Conservation (phyloP, 2,888 invertebrate genomes). For the Spilosoma lubricipeda region DNA sequence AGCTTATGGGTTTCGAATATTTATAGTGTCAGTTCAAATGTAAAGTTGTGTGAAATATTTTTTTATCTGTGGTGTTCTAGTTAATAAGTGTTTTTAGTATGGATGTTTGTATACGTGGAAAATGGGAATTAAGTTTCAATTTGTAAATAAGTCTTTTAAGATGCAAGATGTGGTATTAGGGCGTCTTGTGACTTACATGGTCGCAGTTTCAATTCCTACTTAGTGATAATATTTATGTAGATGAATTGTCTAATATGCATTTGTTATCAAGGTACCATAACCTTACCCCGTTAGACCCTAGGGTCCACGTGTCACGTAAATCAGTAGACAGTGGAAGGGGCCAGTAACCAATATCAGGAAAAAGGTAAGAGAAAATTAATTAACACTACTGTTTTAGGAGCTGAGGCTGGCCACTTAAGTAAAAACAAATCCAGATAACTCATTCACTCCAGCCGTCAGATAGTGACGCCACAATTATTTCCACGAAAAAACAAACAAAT, state of each 20-base stretch:
- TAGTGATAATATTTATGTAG: too few species aligned
- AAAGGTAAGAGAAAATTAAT: too few species aligned
- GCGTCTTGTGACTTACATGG: too few species aligned
- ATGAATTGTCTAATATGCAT: too few species aligned
- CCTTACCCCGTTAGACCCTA: too few species aligned
- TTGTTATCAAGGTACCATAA: too few species aligned
- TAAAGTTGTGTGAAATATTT: background rate
- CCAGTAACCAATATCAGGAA: too few species aligned
- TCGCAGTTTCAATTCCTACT: too few species aligned
- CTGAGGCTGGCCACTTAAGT: too few species aligned
- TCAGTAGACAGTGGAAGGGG: too few species aligned
- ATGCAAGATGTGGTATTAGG: background rate
- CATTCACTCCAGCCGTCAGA: background rate
- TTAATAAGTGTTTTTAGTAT: background rate
- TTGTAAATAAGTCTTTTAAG: background rate
- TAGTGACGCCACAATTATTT: background rate
- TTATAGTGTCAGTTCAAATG: background rate
- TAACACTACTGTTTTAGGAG: too few species aligned
- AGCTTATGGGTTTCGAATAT: conserved; percentile 24
- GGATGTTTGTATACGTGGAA: background rate
- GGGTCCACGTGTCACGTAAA: too few species aligned
- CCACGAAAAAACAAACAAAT: background rate
- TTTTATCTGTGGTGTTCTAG: background rate
- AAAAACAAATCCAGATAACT: background rate
- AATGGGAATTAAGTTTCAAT: background rate